phyloP scores from a whole-genome alignment of 2,888 invertebrate genomes.

The Keiferia lycopersicella region DNA sequence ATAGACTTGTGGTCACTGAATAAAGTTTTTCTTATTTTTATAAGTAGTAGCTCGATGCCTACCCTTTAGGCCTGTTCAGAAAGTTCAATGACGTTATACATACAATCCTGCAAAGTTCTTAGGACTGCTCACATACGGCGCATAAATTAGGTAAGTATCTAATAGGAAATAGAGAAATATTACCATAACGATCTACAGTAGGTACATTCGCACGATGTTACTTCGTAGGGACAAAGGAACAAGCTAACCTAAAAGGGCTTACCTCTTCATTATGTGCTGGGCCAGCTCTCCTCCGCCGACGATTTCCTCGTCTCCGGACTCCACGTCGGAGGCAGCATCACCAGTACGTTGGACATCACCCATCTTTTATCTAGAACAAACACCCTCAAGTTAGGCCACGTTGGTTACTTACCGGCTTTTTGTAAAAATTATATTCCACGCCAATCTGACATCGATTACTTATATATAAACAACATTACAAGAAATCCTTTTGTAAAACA shows the following conservation, averaged over 20 bases:
- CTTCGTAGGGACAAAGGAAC: background rate
- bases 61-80: too few relatives aligned
- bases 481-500: constrained; percentile 32
- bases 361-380: constrained; percentile 76
- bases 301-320: constrained; percentile 84
- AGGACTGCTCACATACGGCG: too few relatives aligned
- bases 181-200: background rate
- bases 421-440: constrained; percentile 32
- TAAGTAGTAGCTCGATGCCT: too few relatives aligned
- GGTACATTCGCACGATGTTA: background rate
- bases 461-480: constrained; percentile 30
- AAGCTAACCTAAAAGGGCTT: constrained; percentile 40
- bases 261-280: constrained; percentile 72
- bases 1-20: too few relatives aligned
- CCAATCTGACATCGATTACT: constrained; percentile 30
- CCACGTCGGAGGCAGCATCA: constrained; percentile 84
- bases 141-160: too few relatives aligned
- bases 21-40: too few relatives aligned
- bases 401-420: constrained; percentile 60
- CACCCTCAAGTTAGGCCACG: constrained; percentile 54
- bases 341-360: constrained; percentile 85
- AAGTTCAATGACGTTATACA: too few relatives aligned
- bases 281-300: constrained; percentile 77
- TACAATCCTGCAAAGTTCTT: too few relatives aligned
- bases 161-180: too few relatives aligned